These are phyloP conservation scores for Triplophysa bombifrons DNA, from an alignment of 2,797 vertebrate species.

Conservation along the genomic window DNA sequence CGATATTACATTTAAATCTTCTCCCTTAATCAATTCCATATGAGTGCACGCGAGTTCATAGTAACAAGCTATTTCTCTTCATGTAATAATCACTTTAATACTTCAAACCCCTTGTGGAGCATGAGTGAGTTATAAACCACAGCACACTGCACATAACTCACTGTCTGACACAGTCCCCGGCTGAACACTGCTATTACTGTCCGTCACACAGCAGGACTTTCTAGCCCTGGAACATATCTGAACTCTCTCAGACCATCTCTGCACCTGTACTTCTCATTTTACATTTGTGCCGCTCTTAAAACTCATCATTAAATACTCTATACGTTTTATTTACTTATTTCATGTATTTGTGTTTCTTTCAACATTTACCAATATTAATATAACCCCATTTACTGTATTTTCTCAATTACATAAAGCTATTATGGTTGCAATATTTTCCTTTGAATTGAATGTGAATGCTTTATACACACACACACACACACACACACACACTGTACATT, in stretches of 20 bases:
- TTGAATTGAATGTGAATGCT: background rate
- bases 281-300: background rate
- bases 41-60: background rate
- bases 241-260: conserved; percentile 4
- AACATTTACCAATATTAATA: too few relatives aligned
- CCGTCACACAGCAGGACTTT: conserved; percentile 21
- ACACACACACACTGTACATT: background rate
- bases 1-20: background rate
- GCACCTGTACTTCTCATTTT: background rate
- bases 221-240: conserved; percentile 7
- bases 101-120: conserved; percentile 8
- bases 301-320: background rate
- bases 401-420: background rate
- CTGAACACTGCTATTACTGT: conserved; percentile 20
- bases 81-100: conserved; percentile 24
- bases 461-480: background rate
- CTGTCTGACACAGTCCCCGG: conserved; percentile 20
- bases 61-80: conserved; percentile 6
- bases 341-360: too few relatives aligned
- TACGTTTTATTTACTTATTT: too few relatives aligned
- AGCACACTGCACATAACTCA: conserved; percentile 18
- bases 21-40: conserved; percentile 7
- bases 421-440: conserved; percentile 13
- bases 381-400: too few relatives aligned
- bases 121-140: conserved; percentile 19